These are phyloP conservation scores for Orthosia gothica DNA, from an alignment of 2,888 invertebrate species.

Conservation along the genomic window DNA sequence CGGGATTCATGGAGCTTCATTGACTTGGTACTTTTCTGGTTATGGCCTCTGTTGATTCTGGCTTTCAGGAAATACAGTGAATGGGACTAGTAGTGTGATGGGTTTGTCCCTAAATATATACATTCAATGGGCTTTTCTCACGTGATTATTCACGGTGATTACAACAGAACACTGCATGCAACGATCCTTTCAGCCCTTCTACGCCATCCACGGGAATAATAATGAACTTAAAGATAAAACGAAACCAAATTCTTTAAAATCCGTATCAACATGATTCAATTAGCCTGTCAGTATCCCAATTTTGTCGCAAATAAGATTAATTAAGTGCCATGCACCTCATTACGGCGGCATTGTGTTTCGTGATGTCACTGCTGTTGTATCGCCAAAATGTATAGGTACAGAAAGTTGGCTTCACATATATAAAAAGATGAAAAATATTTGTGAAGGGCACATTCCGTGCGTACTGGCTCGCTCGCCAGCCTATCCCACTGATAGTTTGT, in stretches of 20 bases:
- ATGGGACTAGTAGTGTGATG: too few species aligned
- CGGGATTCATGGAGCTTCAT: too few species aligned
- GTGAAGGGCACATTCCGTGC: neutral
- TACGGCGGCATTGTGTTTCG: conserved; percentile 16
- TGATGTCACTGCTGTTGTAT: neutral
- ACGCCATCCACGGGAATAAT: neutral
- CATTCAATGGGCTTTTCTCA: too few species aligned
- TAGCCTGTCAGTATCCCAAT: conserved; percentile 22
- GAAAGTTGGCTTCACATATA: neutral
- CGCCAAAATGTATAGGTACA: neutral
- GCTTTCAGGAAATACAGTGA: too few species aligned
- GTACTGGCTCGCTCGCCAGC: conserved; percentile 1
- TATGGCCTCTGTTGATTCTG: too few species aligned
- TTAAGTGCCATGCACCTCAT: conserved; percentile 34
- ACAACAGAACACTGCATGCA: neutral
- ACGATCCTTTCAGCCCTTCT: neutral
- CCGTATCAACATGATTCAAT: conserved; percentile 34
- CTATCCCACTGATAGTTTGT: conserved; percentile 24
- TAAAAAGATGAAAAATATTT: too few species aligned
- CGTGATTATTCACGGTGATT: too few species aligned
- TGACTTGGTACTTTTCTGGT: too few species aligned
- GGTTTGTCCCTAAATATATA: too few species aligned
- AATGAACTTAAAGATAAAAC: neutral
- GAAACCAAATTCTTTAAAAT: conserved; percentile 9
- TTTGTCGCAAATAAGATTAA: conserved; percentile 39